Conservation (phyloP, 2,113 vertebrate genomes). For the Amblyopsis rosae region DNA sequence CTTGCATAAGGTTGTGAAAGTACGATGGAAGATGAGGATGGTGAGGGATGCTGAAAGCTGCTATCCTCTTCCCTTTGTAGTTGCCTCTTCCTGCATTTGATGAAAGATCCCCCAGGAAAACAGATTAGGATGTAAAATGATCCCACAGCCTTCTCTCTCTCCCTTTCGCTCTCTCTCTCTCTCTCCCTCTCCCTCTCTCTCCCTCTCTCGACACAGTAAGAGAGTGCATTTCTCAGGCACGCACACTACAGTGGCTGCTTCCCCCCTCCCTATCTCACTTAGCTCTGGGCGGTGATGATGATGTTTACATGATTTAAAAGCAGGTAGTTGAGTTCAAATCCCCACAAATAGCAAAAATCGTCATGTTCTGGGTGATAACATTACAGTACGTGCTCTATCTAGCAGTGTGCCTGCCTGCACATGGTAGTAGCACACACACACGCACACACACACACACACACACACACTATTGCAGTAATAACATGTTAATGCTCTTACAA, state of each 20-base stretch:
- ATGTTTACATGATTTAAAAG: conserved; percentile 50
- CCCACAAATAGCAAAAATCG: conserved; percentile 18
- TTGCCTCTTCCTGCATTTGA: conserved; percentile 56
- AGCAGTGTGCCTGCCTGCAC: conserved; percentile 34
- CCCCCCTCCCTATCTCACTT: conserved; percentile 28
- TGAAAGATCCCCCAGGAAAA: conserved; percentile 64
- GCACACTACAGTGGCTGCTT: neutral
- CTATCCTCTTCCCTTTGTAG: conserved; percentile 33
- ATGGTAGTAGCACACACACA: conserved; percentile 18
- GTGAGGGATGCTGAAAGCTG: conserved; percentile 9
- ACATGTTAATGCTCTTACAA: neutral
- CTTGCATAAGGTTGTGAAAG: conserved; percentile 48
- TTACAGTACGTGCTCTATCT: conserved; percentile 22
- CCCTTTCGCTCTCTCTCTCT: conserved; percentile 10
- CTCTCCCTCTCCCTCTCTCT: conserved; percentile 15
- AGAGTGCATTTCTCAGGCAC: conserved; percentile 32
- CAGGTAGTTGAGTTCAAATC: conserved; percentile 42
- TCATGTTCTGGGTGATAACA: conserved; percentile 32
- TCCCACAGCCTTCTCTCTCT: conserved; percentile 50
- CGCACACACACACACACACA: neutral
- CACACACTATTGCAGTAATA: neutral
- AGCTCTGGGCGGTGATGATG: conserved; percentile 13
- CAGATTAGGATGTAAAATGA: conserved; percentile 70
- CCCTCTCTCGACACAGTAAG: conserved; percentile 14
- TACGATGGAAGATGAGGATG: conserved; percentile 26